These are phyloP conservation scores for Zonitis immaculata DNA, from an alignment of 2,888 invertebrate species.

Conservation along the genomic window DNA sequence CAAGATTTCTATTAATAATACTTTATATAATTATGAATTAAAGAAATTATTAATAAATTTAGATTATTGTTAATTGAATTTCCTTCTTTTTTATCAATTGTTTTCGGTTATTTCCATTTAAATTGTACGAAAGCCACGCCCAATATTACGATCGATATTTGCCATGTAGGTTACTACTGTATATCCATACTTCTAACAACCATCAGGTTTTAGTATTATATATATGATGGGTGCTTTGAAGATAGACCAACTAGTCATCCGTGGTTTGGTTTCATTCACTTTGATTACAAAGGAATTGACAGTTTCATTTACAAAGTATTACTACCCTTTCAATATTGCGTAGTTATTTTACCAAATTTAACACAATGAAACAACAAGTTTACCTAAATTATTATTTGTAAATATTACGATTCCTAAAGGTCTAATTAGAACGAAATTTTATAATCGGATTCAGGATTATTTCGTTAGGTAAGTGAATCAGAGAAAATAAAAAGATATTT, in stretches of 20 bases:
- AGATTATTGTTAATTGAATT: not conserved
- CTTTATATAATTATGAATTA: too few species aligned
- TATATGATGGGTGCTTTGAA: conserved; percentile 28
- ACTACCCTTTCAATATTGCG: conserved; percentile 9
- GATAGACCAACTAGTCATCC: conserved; percentile 32
- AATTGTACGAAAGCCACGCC: conserved; percentile 42
- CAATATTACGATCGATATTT: conserved; percentile 39
- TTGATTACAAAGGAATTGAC: conserved; percentile 31
- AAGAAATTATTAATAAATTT: too few species aligned
- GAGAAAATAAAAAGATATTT: too few species aligned
- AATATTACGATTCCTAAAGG: too few species aligned
- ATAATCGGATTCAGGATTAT: too few species aligned
- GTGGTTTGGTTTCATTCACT: conserved; percentile 30
- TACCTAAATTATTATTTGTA: too few species aligned
- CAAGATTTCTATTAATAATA: not conserved
- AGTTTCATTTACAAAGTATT: conserved; percentile 20
- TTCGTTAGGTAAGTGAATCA: too few species aligned
- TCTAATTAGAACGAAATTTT: too few species aligned
- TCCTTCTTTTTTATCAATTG: too few species aligned
- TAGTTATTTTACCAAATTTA: conserved; percentile 15
- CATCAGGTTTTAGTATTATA: not conserved
- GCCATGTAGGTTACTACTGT: conserved; percentile 40
- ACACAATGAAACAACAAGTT: not conserved
- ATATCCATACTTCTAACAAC: conserved; percentile 23
- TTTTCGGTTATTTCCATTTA: too few species aligned